Base-by-base conservation (phyloP, 2,113 vertebrate species). In the Saccopteryx bilineata region DNA sequence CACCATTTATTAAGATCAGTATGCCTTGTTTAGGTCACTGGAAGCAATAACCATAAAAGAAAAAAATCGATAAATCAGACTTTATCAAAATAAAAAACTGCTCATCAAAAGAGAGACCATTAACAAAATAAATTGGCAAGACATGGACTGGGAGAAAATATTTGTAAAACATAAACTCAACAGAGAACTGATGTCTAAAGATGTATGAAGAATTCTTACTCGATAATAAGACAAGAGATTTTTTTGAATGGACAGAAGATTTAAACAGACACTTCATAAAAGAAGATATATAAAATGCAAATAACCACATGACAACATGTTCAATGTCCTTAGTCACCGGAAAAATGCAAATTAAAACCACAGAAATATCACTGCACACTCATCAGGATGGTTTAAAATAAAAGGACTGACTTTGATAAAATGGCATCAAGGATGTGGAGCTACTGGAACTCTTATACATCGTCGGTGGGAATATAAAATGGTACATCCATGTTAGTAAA, bases 91-190 rank as follows among this genome's bases (percentile, higher is more conserved):
- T 68, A 26, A 74, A 94, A 91, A 92, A 61, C 14, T 60, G 65
- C 5, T 87, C 80, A 52, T 79, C 28, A 66, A 80, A 80, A 87
- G 33, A 94, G 6, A 95, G 8, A 79, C 15, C 48, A 63, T 93
- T 94, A 87, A 87, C 33, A 93, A 95, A 91, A 95, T 52, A 46
- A 94, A 89, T 3, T 92, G 66, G 46, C 31, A 90, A 68, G 48
- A 10, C 17, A 56, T 23, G 39, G 28, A 69, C n/a, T 69, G 17
- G 23, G 83, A 87, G 79, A 86, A 86, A 96, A 91, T 33, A 83
- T 71, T 69, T 89, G 81, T 24, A 78, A 93, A 87, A 87, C 60
- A 48, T 69, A 76, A 95, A 82, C 24, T 82, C 75, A 23, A 63
- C 46, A 89, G 83, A 72, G n/a, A 23, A 89, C 23, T 8, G 26